Evolutionary conservation across 2,797 vertebrate species (phyloP), one percentile per base, ranked within the genome.

Genomic region (Cercopithecus diana): DNA sequence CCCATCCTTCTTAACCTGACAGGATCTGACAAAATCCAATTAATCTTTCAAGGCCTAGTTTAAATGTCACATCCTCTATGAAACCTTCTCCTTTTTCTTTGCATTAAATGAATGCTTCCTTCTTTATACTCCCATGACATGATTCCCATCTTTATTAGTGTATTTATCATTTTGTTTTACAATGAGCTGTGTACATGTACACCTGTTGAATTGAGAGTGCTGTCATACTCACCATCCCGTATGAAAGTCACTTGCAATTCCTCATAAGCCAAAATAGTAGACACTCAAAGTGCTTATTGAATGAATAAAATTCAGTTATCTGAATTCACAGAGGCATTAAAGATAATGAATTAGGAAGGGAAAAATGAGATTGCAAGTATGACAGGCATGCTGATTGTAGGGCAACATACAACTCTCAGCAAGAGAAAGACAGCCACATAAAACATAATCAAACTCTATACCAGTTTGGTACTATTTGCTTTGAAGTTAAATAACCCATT

Each of bases 21-120:
- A 80, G 83, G 52, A 67, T 76, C 52, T 79, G 83, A 93, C 57
- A 95, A 88, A 96, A 76, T 79, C 39, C 52, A 85, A 3, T 77
- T 92, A 17, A 57, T 72, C 88, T 89, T 87, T 90, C 22, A 50
- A 96, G 43, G 39, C 28, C 87, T 50, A 43, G 33, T 90, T 95
- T 91, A 52, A 87, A 45, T 81, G 22, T 73, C 55, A 83, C 28
- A 45, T 50, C 39, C 11, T 87, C 13, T 12, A n/a, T 28, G 70
- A 90, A 90, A 80, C 33, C 43, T 50, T 93, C 15, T 45, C 43
- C 36, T 33, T 3, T 80, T 20, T 43, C 7, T 36, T 33, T 41
- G 61, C 28, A 12, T 64, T 88, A 89, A 86, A 75, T 67, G 13
- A 92, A 19, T 45, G 58, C 41, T 45, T 77, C 17, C 30, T 79